A percentile compares a stretch with the other conserved stretches of the same genome.
Evolutionary conservation across 2,888 invertebrate species (phyloP).

Genomic region (Eristalinus aeneus): DNA sequence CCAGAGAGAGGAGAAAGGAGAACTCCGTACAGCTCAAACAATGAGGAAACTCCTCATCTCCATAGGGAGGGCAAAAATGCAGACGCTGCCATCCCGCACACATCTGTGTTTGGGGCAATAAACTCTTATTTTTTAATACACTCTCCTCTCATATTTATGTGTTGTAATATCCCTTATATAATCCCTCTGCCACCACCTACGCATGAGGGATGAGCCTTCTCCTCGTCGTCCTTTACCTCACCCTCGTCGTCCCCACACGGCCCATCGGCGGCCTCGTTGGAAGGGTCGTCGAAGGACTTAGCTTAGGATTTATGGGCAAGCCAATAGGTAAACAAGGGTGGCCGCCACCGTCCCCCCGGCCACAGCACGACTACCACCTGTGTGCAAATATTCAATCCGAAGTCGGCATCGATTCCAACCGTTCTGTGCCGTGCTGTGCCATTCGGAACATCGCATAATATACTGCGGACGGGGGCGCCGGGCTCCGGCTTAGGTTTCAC

Average conservation of each 20-base stretch:
- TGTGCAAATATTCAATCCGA: conserved; percentile 45
- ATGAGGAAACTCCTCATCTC: neutral
- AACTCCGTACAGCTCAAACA: conserved; percentile 3
- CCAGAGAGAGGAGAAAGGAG: no score
- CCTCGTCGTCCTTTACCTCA: neutral
- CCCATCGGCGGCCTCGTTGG: neutral
- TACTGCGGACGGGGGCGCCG: neutral
- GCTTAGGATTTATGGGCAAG: conserved; percentile 52
- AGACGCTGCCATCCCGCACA: conserved; percentile 34
- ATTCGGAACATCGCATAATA: conserved; percentile 26
- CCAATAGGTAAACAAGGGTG: conserved; percentile 60
- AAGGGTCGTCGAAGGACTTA: conserved; percentile 56
- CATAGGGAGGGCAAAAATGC: conserved; percentile 32
- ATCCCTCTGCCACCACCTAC: conserved; percentile 7
- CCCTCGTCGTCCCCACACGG: no score
- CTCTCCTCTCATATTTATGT: conserved; percentile 52
- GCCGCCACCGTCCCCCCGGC: neutral
- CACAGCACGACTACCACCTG: neutral
- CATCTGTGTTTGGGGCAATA: conserved; percentile 36
- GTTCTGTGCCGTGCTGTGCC: neutral
- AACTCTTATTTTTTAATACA: conserved; percentile 67
- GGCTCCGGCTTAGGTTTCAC: no score
- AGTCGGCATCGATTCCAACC: neutral
- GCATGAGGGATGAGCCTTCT: neutral
- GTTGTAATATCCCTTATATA: conserved; percentile 36